Evolutionary conservation across 1,140 invertebrate species (phyloP).

Genomic region (Drosophila fuyamai): DNA sequence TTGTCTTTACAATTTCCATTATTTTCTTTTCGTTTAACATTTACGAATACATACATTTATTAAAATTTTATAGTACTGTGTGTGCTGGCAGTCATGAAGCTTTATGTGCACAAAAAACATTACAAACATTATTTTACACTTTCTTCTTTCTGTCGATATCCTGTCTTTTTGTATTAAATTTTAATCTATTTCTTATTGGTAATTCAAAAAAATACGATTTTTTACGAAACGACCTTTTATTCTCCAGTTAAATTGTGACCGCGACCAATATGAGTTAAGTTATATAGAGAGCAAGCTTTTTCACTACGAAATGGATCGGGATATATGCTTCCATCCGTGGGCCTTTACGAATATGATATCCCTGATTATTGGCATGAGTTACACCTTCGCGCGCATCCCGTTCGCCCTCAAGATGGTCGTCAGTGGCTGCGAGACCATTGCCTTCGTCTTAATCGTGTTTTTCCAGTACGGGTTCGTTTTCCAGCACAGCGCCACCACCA

Average conservation of each 20-base stretch:
- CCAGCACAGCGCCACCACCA: constrained; percentile 87
- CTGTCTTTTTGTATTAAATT: not conserved
- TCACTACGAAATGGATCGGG: constrained; percentile 37
- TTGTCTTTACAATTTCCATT: too few relatives aligned
- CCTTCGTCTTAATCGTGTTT: constrained; percentile 90
- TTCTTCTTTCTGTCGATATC: not conserved
- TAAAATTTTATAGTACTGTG: too few relatives aligned
- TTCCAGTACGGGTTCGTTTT: constrained; percentile 86
- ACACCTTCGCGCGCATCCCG: constrained; percentile 93
- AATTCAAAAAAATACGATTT: too few relatives aligned
- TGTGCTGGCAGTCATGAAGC: too few relatives aligned
- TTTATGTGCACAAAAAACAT: too few relatives aligned
- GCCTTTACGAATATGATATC: constrained; percentile 92
- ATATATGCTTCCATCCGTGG: constrained; percentile 87
- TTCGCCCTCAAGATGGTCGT: constrained; percentile 92
- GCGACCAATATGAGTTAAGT: constrained; percentile 8
- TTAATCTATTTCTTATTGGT: too few relatives aligned
- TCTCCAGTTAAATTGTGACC: constrained; percentile 34
- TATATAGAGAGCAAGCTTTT: constrained; percentile 50
- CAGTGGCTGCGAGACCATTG: constrained; percentile 87
- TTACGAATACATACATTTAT: too few relatives aligned
- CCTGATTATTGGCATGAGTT: constrained; percentile 90
- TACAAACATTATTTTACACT: too few relatives aligned
- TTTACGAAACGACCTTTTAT: not conserved
- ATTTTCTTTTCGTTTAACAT: too few relatives aligned